These are phyloP conservation scores for Dolichotis patagonum DNA, from an alignment of 2,113 vertebrate species.

Conservation along the genomic window DNA sequence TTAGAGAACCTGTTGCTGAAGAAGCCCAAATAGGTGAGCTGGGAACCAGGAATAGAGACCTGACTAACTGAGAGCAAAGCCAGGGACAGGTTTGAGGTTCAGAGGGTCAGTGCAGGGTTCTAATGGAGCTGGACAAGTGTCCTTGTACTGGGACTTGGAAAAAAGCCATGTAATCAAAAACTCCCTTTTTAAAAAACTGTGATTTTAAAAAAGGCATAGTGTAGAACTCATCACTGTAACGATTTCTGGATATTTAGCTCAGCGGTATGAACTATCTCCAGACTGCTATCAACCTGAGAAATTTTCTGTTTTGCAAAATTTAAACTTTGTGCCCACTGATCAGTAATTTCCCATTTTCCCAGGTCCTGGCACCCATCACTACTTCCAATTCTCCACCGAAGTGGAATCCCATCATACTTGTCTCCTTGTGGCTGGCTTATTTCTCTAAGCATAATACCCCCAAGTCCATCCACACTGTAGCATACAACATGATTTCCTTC, in stretches of 20 bases:
- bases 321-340: not conserved
- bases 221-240: not conserved
- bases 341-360: not conserved
- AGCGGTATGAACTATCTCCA: too few relatives aligned
- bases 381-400: not conserved
- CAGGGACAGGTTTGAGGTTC: not conserved
- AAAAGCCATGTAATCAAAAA: not conserved
- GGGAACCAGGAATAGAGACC: not conserved
- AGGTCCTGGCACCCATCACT: too few relatives aligned
- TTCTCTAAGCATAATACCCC: not conserved
- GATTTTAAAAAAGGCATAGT: not conserved
- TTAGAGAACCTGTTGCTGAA: not conserved
- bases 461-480: not conserved
- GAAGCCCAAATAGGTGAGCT: not conserved
- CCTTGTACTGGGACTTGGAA: not conserved
- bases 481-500: not conserved
- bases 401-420: not conserved
- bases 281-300: not conserved
- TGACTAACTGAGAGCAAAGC: not conserved
- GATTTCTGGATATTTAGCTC: not conserved
- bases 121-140: not conserved
- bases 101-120: accelerated
- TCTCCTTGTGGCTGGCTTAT: not conserved
- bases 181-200: not conserved
- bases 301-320: not conserved